phyloP scores from a whole-genome alignment of 2,113 vertebrate species.

The Marmota flaviventris region DNA sequence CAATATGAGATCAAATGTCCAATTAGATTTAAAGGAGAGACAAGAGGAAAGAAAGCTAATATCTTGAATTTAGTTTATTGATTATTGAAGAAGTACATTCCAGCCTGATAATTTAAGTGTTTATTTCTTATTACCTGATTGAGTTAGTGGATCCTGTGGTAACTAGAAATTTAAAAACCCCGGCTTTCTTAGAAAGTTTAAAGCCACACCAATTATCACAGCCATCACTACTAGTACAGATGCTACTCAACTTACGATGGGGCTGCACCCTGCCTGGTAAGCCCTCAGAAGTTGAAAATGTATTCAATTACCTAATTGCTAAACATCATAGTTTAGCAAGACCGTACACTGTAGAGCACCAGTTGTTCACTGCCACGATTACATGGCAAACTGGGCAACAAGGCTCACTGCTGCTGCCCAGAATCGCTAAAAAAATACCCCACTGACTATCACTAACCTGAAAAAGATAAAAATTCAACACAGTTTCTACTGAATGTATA shows the following conservation, averaged over 20 bases:
- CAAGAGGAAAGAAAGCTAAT: slow-evolving; percentile 11
- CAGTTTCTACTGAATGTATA: background rate
- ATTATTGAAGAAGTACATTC: background rate
- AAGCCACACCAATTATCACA: background rate
- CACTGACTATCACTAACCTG: too few relatives aligned
- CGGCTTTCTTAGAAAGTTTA: slow-evolving; percentile 21
- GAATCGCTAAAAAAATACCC: too few relatives aligned
- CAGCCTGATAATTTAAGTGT: background rate
- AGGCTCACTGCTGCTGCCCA: background rate
- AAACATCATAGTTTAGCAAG: background rate
- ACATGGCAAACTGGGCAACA: background rate
- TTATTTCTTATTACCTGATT: background rate
- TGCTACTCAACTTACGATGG: background rate
- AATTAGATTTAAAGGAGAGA: background rate
- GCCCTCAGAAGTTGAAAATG: background rate
- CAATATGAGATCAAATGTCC: background rate
- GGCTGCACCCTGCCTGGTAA: too few relatives aligned
- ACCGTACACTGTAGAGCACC: background rate
- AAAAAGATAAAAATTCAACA: background rate
- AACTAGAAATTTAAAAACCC: background rate
- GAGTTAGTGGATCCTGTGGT: background rate
- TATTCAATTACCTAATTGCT: background rate
- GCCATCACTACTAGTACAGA: background rate
- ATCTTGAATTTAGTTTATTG: background rate
- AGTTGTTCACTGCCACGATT: background rate